phyloP scores from a whole-genome alignment of 2,888 invertebrate genomes.

The Danaus chrysippus region DNA sequence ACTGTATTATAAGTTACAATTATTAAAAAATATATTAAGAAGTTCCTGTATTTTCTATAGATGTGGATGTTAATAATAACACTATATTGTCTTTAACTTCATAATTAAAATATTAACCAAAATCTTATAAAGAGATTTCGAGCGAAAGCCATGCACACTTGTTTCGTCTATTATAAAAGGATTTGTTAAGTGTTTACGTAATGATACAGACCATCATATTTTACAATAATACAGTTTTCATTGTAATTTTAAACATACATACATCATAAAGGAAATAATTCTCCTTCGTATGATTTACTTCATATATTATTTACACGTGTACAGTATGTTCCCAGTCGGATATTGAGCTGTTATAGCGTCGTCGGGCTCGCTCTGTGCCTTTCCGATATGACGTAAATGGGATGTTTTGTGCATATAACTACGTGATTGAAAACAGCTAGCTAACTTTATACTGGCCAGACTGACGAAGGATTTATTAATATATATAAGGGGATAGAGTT shows the following conservation, averaged over 20 bases:
- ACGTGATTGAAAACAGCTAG: constrained; percentile 41
- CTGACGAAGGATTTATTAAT: background rate
- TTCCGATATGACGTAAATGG: constrained; percentile 75
- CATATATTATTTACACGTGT: constrained; percentile 26
- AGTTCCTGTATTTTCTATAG: no score
- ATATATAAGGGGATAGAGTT: no score
- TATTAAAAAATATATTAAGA: no score
- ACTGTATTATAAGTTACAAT: background rate
- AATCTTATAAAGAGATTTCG: no score
- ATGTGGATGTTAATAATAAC: no score
- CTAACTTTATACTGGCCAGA: constrained; percentile 26
- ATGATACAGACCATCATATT: no score
- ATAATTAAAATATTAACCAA: no score
- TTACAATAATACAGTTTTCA: background rate
- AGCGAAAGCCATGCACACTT: no score
- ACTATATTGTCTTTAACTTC: no score
- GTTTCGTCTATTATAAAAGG: no score
- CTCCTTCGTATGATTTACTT: constrained; percentile 12
- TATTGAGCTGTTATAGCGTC: constrained; percentile 68
- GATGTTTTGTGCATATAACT: constrained; percentile 52
- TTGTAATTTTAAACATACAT: background rate
- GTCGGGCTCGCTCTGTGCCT: constrained; percentile 65
- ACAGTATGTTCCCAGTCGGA: constrained; percentile 52
- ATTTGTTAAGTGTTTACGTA: no score
- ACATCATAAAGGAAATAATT: background rate